A percentile compares a stretch with the other conserved stretches of the same genome.
These are phyloP conservation scores for Notamacropus eugenii DNA, from an alignment of 2,797 vertebrate species.

Conservation along the genomic window DNA sequence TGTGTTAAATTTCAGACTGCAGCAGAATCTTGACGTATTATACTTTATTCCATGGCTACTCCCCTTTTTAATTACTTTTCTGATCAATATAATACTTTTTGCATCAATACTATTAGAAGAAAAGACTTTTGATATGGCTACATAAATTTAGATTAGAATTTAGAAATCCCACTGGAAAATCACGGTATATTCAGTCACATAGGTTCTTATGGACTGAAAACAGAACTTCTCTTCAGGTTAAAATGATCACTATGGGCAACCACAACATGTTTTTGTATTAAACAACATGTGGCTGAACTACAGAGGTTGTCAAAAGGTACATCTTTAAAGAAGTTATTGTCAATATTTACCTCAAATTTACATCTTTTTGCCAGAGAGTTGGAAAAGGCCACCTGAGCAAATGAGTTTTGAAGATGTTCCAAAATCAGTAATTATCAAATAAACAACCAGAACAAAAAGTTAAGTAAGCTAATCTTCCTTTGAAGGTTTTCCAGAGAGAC, in stretches of 20 bases:
- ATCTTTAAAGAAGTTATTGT: slow-evolving; percentile 54
- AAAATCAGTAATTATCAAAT: slow-evolving; percentile 63
- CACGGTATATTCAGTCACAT: slow-evolving; percentile 5
- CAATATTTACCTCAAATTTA: slow-evolving; percentile 70
- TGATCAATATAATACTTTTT: slow-evolving; percentile 19
- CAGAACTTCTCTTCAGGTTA: slow-evolving; percentile 53
- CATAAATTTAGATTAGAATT: not conserved
- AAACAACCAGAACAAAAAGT: slow-evolving; percentile 60
- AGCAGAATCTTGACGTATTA: not conserved
- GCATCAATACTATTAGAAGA: not conserved
- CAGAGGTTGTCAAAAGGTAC: not conserved
- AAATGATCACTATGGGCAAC: slow-evolving; percentile 52
- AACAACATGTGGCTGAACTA: slow-evolving; percentile 10
- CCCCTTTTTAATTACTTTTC: slow-evolving; percentile 1
- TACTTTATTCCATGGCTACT: slow-evolving; percentile 12
- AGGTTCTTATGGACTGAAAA: slow-evolving; percentile 33
- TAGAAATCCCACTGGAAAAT: slow-evolving; percentile 39
- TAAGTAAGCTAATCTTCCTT: slow-evolving; percentile 60
- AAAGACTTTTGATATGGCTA: slow-evolving; percentile 55
- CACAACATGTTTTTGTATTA: slow-evolving; percentile 48
- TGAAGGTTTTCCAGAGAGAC: slow-evolving; percentile 69
- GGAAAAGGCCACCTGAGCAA: slow-evolving; percentile 62
- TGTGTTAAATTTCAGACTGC: not conserved
- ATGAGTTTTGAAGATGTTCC: slow-evolving; percentile 68
- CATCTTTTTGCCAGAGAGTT: slow-evolving; percentile 58